Conservation (phyloP, 1,140 invertebrate genomes). For the Reticulitermes speratus region DNA sequence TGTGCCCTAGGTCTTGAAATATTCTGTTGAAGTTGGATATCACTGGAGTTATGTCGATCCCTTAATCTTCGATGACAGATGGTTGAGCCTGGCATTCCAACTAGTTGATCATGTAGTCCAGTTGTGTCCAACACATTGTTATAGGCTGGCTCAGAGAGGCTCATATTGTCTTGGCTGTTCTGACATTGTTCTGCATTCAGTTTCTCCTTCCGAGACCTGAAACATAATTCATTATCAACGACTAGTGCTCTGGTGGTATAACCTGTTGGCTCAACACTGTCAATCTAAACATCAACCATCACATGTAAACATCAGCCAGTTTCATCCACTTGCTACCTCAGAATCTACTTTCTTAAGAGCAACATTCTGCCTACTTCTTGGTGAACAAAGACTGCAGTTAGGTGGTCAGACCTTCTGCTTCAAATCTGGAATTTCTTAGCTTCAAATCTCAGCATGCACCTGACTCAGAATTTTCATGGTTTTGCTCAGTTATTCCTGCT, state of each 20-base stretch:
- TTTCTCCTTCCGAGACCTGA: conserved; percentile 34
- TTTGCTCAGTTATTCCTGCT: no score
- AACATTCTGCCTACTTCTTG: not conserved
- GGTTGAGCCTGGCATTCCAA: not conserved
- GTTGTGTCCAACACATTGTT: not conserved
- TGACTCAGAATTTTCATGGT: no score
- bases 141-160: not conserved
- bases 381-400: no score
- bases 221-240: not conserved
- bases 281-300: no score
- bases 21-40: not conserved
- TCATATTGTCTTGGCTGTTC: not conserved
- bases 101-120: not conserved
- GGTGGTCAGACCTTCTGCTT: no score
- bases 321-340: no score
- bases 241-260: no score
- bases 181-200: conserved; percentile 32
- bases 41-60: not conserved
- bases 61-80: not conserved
- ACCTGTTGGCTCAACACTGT: no score
- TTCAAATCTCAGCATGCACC: no score
- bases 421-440: no score
- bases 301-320: no score
- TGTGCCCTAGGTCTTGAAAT: not conserved
- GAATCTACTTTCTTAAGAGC: not conserved